Percentiles rank a stretch among this genome's conserved stretches.
Evolutionary conservation across 2,888 invertebrate species (phyloP).

Genomic region (Lithophane ornitopus): DNA sequence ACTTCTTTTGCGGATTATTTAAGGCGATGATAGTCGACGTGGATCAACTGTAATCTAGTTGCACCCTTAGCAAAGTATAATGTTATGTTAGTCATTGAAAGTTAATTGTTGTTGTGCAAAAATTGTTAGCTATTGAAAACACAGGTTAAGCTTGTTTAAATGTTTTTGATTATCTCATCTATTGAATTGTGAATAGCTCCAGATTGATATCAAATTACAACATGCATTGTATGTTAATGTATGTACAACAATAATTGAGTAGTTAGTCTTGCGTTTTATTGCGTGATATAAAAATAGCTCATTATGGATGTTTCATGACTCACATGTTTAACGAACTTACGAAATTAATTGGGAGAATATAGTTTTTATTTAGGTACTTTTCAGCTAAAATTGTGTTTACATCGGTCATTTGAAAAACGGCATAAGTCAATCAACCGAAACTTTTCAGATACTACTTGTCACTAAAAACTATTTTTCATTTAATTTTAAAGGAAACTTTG

Average conservation of each 20-base stretch:
- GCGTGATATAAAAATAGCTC: slow-evolving; percentile 1
- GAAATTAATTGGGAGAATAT: neutral
- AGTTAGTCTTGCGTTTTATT: slow-evolving; percentile 14
- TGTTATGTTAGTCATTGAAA: neutral
- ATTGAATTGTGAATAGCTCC: slow-evolving; percentile 1
- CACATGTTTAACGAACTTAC: neutral
- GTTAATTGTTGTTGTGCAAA: neutral
- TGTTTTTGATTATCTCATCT: slow-evolving; percentile 10
- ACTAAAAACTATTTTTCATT: neutral
- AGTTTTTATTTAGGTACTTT: neutral
- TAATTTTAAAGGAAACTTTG: neutral
- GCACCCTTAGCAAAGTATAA: neutral
- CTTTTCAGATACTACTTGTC: neutral
- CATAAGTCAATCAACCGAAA: neutral
- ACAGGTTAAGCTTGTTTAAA: neutral
- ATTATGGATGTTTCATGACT: neutral
- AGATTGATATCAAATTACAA: slow-evolving; percentile 35
- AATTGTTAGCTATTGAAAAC: neutral
- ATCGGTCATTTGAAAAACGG: neutral
- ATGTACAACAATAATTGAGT: slow-evolving; percentile 9
- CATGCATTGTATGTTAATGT: slow-evolving; percentile 33
- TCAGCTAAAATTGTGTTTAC: neutral
- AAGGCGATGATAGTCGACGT: neutral
- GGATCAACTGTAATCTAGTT: neutral
- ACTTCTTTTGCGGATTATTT: neutral